Conservation (phyloP, 2,797 vertebrate genomes). For the Chaenodraco wilsoni region DNA sequence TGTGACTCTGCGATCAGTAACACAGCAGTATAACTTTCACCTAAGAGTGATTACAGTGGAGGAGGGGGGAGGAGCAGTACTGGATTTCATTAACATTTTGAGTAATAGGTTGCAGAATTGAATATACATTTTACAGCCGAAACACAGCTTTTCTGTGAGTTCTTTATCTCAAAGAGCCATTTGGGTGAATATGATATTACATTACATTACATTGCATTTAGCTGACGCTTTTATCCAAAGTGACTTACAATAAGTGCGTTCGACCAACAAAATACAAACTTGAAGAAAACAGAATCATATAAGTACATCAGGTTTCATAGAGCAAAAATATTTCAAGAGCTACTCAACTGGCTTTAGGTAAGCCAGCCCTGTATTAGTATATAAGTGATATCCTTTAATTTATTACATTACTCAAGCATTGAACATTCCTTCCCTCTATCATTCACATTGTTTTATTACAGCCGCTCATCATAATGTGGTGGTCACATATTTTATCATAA, state of each 20-base stretch:
- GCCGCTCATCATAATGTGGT: neutral
- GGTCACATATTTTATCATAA: conserved; percentile 14
- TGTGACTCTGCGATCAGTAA: too few relatives aligned
- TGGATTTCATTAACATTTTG: neutral
- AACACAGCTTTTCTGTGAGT: neutral
- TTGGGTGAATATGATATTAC: neutral
- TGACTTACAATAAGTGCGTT: too few relatives aligned
- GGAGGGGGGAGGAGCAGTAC: neutral
- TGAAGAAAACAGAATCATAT: too few relatives aligned
- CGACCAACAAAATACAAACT: too few relatives aligned
- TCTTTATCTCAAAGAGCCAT: neutral
- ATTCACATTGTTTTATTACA: conserved; percentile 3
- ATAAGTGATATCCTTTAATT: neutral
- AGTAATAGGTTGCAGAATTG: neutral
- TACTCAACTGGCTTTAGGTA: too few relatives aligned
- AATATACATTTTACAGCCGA: neutral
- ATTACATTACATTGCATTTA: too few relatives aligned
- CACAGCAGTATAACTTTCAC: too few relatives aligned
- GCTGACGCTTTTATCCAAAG: too few relatives aligned
- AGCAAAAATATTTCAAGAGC: too few relatives aligned
- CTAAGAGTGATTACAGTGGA: too few relatives aligned
- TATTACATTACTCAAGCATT: neutral
- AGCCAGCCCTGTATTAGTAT: too few relatives aligned
- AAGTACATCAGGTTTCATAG: too few relatives aligned
- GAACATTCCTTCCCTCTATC: neutral